Percentiles rank a stretch among this genome's conserved stretches.
Conservation (phyloP, 2,113 vertebrate genomes). For the Microcebus griseorufus region DNA sequence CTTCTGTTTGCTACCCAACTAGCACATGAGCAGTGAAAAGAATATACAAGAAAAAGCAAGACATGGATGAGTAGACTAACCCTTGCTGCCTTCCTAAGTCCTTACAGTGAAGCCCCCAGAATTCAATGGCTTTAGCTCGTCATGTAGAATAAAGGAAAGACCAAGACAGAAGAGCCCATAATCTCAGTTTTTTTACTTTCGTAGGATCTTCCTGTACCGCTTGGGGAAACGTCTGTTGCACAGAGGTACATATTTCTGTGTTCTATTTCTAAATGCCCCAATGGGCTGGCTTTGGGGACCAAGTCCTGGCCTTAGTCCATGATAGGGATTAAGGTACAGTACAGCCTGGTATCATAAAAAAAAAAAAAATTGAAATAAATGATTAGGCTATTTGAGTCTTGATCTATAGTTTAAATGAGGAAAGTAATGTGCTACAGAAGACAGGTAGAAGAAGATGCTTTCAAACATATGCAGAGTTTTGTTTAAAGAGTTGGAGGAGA, state of each 20-base stretch:
- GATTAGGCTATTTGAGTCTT: not conserved
- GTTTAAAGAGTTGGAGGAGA: conserved; percentile 22
- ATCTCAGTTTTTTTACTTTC: not conserved
- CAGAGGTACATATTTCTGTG: not conserved
- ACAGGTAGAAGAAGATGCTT: not conserved
- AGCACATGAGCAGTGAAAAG: not conserved
- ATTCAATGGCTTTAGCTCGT: not conserved
- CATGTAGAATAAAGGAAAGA: not conserved
- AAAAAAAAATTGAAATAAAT: not conserved
- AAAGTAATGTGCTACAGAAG: not conserved
- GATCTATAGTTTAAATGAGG: not conserved
- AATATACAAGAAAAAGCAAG: not conserved
- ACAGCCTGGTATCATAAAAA: not conserved
- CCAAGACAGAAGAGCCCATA: not conserved
- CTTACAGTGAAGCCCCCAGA: not conserved
- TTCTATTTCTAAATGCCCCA: not conserved
- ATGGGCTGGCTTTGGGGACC: not conserved
- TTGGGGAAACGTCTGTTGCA: not conserved
- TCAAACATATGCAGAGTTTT: not conserved
- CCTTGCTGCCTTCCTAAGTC: not conserved
- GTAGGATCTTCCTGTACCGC: not conserved
- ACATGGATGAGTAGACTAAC: not conserved
- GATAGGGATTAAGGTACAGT: not conserved
- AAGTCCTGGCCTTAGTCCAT: not conserved
- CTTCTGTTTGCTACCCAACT: not conserved